Base-by-base conservation (phyloP, 30 jellyfish, hydroid and myxozoan genomes). In the Turritopsis dohrnii region DNA sequence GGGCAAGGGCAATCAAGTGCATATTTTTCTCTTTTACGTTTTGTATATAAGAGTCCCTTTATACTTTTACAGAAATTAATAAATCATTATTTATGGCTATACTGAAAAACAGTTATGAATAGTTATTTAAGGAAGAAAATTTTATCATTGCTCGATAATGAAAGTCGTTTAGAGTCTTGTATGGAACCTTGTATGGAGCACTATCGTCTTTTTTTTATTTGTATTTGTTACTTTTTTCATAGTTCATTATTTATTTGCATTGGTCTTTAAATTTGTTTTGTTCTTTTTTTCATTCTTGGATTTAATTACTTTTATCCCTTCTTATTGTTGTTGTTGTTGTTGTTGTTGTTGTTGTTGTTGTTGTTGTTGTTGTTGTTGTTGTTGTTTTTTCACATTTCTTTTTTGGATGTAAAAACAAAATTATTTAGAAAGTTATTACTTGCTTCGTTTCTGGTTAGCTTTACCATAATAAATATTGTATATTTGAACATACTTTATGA, bases 401-500 rank as follows among this genome's bases (percentile, higher is more conserved):
- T 41, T 41, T 41, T 41, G 60, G 60, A 41, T 41, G 60, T 41
- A 41, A 41, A 41, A 41, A 41, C 60, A 41, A 41, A 41, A 41
- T 41, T 3, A 3, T 41, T 41, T 3, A 13, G 9, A 41, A 41
- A 13, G 5, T 41, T 41, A 41, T 41, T 41, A 41, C 60, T 41
- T 41, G 60, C 60, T 41, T 41, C 13, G 13, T 41, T 41, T 41
- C 13, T 41, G 60, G 60, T 41, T 41, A 41, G 9, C 60, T 41
- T 41, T 41, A 41, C 60, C 60, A 27, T 69, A 69, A 69, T 27
- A 69, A 69, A 69, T n/a, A n/a, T 23, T 69, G 30, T 69, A 69
- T 69, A 69, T 69, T 69, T 69, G 77, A 21, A 69, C 77, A 69
- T 69, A 69, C 30, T 69, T 69, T 69, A 69, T 69, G 77, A 69